Percentiles rank a stretch among this genome's conserved stretches.
phyloP scores from a whole-genome alignment of 2,113 vertebrate species.

The Conger conger region DNA sequence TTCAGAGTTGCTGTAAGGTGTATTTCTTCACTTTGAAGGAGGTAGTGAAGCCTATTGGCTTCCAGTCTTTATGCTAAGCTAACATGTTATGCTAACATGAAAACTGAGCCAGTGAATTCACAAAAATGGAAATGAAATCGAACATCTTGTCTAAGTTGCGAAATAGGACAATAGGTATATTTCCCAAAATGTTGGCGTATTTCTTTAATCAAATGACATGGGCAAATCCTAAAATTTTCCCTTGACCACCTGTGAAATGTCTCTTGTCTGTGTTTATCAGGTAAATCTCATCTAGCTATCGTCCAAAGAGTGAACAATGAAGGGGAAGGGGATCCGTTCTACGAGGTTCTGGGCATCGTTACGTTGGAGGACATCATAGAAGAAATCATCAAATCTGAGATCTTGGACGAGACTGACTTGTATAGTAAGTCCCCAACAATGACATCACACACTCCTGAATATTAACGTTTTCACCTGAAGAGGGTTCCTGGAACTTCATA shows the following conservation, averaged over 20 bases:
- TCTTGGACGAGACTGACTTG: slow-evolving; percentile 97
- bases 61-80: too few relatives aligned
- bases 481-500: too few relatives aligned
- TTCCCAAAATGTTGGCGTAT: neutral
- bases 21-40: too few relatives aligned
- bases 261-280: slow-evolving; percentile 60
- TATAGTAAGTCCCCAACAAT: slow-evolving; percentile 80
- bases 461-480: too few relatives aligned
- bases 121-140: too few relatives aligned
- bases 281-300: slow-evolving; percentile 98
- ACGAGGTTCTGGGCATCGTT: slow-evolving; percentile 97
- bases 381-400: slow-evolving; percentile 99
- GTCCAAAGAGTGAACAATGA: slow-evolving; percentile 99
- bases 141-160: too few relatives aligned
- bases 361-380: slow-evolving; percentile 98
- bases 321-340: slow-evolving; percentile 98
- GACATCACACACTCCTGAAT: too few relatives aligned
- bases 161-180: too few relatives aligned
- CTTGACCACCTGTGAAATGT: neutral
- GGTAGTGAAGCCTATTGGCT: too few relatives aligned
- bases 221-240: neutral
- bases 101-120: too few relatives aligned
- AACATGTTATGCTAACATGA: too few relatives aligned
- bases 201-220: neutral
- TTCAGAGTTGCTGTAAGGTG: too few relatives aligned